phyloP scores from a whole-genome alignment of 2,888 invertebrate species.

The Epiblema foenella region DNA sequence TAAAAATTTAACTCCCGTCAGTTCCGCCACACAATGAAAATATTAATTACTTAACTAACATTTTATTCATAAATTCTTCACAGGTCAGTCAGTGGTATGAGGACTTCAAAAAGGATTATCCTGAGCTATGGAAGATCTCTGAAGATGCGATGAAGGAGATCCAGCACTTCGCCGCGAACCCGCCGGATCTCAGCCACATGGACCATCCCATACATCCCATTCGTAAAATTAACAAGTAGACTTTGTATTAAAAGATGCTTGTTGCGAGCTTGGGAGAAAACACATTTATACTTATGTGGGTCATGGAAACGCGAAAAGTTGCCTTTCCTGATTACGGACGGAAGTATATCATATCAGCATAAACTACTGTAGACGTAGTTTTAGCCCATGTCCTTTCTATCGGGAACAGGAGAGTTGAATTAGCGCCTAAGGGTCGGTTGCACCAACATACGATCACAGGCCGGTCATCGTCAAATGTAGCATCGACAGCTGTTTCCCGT shows the following conservation, averaged over 20 bases:
- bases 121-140: slow-evolving; percentile 89
- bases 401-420: not conserved
- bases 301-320: too few species aligned
- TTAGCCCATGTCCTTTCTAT: not conserved
- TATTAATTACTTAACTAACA: not conserved
- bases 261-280: not conserved
- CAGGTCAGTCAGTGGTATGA: slow-evolving; percentile 88
- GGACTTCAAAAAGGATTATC: slow-evolving; percentile 87
- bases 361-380: not conserved
- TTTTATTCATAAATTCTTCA: slow-evolving; percentile 43
- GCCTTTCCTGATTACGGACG: not conserved
- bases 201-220: slow-evolving; percentile 90
- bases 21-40: not conserved
- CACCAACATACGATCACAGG: too few species aligned
- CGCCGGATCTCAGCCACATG: slow-evolving; percentile 89
- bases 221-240: slow-evolving; percentile 76
- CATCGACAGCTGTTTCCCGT: too few species aligned
- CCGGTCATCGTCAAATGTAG: too few species aligned
- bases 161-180: slow-evolving; percentile 87
- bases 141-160: slow-evolving; percentile 89
- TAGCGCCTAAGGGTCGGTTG: too few species aligned
- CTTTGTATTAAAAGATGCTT: slow-evolving; percentile 20
- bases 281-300: not conserved
- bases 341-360: not conserved
- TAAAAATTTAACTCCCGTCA: too few species aligned